These are phyloP conservation scores for Conopomorpha cramerella DNA, from an alignment of 1,140 invertebrate genomes.

Conservation along the genomic window DNA sequence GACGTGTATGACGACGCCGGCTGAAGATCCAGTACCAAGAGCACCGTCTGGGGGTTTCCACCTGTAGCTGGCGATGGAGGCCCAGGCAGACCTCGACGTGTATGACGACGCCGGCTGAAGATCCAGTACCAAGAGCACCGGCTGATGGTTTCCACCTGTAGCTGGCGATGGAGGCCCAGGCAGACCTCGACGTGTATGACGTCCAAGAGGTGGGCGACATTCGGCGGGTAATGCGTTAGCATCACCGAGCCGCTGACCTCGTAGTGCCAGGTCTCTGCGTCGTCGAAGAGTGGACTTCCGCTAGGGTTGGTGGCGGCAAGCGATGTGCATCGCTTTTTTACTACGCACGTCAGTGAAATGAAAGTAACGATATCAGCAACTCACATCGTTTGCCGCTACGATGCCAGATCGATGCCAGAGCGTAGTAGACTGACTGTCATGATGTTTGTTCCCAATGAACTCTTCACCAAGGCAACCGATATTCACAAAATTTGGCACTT, in stretches of 20 bases:
- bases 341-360: too few species aligned
- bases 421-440: too few species aligned
- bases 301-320: background rate
- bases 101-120: background rate
- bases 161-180: background rate
- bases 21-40: constrained; percentile 1
- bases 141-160: background rate
- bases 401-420: too few species aligned
- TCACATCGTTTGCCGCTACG: too few species aligned
- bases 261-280: background rate
- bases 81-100: background rate
- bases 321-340: too few species aligned
- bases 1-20: background rate
- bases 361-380: too few species aligned
- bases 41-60: background rate
- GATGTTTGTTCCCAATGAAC: too few species aligned
- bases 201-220: background rate
- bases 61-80: background rate
- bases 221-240: background rate
- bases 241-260: background rate
- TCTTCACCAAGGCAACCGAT: too few species aligned
- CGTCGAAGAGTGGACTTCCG: background rate
- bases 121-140: constrained; percentile 4
- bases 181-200: constrained; percentile 2
- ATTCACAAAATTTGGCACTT: too few species aligned